phyloP scores from a whole-genome alignment of 2,888 invertebrate species.

The Pseudeuparius sepicola region DNA sequence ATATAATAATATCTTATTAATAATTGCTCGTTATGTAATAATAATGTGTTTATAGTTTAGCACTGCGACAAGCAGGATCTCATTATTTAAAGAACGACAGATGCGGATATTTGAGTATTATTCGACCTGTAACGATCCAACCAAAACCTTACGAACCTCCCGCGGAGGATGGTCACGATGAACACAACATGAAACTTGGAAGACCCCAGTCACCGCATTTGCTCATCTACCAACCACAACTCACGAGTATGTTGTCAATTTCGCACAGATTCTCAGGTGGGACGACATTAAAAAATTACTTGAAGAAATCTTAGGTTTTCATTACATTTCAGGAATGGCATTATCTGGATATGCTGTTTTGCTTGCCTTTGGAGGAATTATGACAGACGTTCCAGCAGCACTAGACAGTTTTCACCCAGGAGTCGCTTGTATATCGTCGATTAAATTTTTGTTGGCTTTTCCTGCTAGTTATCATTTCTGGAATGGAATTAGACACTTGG shows the following conservation, averaged over 20 bases:
- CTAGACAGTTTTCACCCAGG: constrained; percentile 50
- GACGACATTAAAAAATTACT: no score
- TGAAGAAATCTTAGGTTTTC: no score
- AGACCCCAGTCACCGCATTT: constrained; percentile 82
- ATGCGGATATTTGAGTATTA: constrained; percentile 22
- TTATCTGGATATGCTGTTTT: constrained; percentile 48
- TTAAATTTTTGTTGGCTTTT: constrained; percentile 66
- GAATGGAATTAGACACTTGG: constrained; percentile 85
- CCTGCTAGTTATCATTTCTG: constrained; percentile 76
- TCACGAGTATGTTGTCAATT: constrained; percentile 73
- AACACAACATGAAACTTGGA: constrained; percentile 61
- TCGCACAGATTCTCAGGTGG: constrained; percentile 70
- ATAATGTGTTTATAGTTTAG: no score
- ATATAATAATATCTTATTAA: no score
- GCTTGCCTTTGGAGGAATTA: constrained; percentile 51
- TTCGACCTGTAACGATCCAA: constrained; percentile 47
- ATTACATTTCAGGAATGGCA: constrained; percentile 46
- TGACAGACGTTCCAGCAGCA: constrained; percentile 49
- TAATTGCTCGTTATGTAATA: no score
- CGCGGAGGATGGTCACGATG: constrained; percentile 41
- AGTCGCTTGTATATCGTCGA: constrained; percentile 29
- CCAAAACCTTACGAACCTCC: constrained; percentile 43
- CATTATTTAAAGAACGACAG: constrained; percentile 23
- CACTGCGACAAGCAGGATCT: no score
- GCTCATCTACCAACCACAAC: constrained; percentile 68